Conservation (phyloP, 1,140 invertebrate genomes). For the Penaeus japonicus region DNA sequence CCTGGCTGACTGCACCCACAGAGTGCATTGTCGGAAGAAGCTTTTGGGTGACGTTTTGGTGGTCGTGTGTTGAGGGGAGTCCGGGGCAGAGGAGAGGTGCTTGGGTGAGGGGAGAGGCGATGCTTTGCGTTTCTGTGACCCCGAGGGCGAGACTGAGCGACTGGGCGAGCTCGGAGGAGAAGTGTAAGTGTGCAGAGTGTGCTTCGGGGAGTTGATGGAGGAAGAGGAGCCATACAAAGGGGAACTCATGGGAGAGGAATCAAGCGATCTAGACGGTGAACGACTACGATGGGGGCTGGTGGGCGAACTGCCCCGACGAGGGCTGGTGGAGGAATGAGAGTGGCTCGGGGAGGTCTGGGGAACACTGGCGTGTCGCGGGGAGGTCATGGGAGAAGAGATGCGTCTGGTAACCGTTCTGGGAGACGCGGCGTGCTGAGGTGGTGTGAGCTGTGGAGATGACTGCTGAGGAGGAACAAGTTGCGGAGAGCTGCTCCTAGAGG, state of each 20-base stretch:
- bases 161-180: slow-evolving; percentile 24
- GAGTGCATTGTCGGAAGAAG: slow-evolving; percentile 24
- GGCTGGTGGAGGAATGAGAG: too few relatives aligned
- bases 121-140: not conserved
- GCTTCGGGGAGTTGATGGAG: slow-evolving; percentile 28
- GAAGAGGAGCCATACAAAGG: not conserved
- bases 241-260: slow-evolving; percentile 10
- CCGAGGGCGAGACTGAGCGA: not conserved
- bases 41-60: not conserved
- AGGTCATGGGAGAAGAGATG: slow-evolving; percentile 14
- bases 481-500: slow-evolving; percentile 30
- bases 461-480: slow-evolving; percentile 39
- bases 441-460: slow-evolving; percentile 36
- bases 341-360: slow-evolving; percentile 1
- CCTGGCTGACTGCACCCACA: slow-evolving; percentile 25
- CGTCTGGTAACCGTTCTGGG: not conserved
- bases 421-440: slow-evolving; percentile 21
- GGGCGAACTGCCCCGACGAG: not conserved
- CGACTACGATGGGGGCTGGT: slow-evolving; percentile 33
- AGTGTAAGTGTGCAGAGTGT: not conserved
- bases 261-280: slow-evolving; percentile 7
- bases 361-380: not conserved
- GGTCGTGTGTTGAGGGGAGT: slow-evolving; percentile 32
- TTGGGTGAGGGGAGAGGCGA: slow-evolving; percentile 34
- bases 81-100: slow-evolving; percentile 25